Percentiles rank a stretch among this genome's conserved stretches.
Conservation (phyloP, 2,797 vertebrate species). For the Notolepis coatsorum region DNA sequence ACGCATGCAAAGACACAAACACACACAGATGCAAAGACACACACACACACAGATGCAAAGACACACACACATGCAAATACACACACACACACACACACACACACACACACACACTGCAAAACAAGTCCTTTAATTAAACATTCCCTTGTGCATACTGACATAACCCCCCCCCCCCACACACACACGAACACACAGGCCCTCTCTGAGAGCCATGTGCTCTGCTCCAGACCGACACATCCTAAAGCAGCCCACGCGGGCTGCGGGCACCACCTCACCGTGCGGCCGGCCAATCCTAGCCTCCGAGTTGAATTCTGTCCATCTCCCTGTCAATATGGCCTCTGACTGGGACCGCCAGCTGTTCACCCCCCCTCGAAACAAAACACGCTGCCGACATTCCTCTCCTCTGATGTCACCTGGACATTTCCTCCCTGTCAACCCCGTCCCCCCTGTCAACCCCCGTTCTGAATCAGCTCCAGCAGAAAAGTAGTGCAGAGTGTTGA, state of each 20-base stretch:
- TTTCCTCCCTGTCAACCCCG: conserved; percentile 17
- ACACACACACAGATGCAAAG: too few relatives aligned
- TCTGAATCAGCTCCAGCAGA: conserved; percentile 6
- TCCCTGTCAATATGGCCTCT: conserved; percentile 42
- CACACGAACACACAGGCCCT: neutral
- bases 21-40: too few relatives aligned
- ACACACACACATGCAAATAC: neutral
- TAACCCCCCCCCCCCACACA: too few relatives aligned
- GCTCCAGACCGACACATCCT: neutral
- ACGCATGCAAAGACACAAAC: too few relatives aligned
- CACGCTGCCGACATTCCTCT: conserved; percentile 57
- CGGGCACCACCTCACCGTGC: conserved; percentile 6
- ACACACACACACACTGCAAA: neutral
- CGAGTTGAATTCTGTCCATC: conserved; percentile 55
- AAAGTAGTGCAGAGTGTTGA: neutral
- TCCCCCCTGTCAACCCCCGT: conserved; percentile 5
- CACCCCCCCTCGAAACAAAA: conserved; percentile 47
- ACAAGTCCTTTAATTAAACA: neutral
- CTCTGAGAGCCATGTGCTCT: neutral
- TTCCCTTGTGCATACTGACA: neutral
- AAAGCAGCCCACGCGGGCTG: neutral
- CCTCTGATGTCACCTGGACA: conserved; percentile 62
- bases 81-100: conserved; percentile 11
- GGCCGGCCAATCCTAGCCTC: conserved; percentile 39
- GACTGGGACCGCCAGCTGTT: conserved; percentile 65